Base-by-base conservation (phyloP, 2,888 invertebrate genomes). In the Papilio demoleus region DNA sequence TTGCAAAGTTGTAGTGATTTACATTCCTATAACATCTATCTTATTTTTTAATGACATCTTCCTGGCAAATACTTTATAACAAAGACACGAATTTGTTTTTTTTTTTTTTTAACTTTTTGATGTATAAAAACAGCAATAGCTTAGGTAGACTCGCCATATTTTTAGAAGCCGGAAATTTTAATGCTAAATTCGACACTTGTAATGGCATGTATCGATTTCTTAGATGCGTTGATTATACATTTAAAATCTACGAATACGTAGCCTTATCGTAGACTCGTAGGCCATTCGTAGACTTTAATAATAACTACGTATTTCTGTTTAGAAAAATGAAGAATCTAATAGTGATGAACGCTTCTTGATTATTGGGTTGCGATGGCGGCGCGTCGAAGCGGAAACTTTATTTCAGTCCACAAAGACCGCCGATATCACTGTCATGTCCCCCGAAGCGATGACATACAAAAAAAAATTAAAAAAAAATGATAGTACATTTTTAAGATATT, bases 341-440 rank as follows among this genome's bases (percentile, higher is more conserved):
- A 24, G 50, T 50, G 50, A 50, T 50, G 50, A 31, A 62, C 38
- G 24, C 64, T 56, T 27, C 47, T 65, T 56, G 69, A 58, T 65
- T 62, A 62, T 45, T 65, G 65, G 53, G 58, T 42, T 45, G 67
- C 62, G 65, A 70, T 67, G 60, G 47, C 40, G 19, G 65, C 53
- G 45, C 60, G 58, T 19, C 53, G 53, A 62, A 65, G 68, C 50
- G 70, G 65, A 65, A 70, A 50, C 42, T 45, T 65, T 70, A 56
- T 67, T 53, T 31, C 70, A 67, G 62, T 63, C 50, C 24, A 67
- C 67, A 59, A 67, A 59, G 63, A 67, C 62, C 22, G 22, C 14
- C 50, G 24, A 50, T 50, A 50, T 50, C 50, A 27, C 24, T 50
- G 14, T 24, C 50, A 50, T 27, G 27, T 45, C 9, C 45, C 45